Evolutionary conservation across 2,888 invertebrate species (phyloP), one percentile per base, ranked within the genome.

Genomic region (Leucoma salicis): DNA sequence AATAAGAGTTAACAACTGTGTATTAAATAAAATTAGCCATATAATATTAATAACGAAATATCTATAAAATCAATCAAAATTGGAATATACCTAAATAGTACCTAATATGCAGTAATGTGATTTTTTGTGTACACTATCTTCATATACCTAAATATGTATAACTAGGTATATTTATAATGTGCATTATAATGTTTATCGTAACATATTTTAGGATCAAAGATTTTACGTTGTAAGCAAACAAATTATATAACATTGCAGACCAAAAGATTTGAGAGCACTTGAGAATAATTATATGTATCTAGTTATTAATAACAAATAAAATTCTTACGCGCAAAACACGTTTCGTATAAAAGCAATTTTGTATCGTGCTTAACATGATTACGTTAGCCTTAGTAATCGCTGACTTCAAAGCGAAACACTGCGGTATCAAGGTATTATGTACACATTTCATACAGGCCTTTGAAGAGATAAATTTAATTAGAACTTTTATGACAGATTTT

Each of bases 401-500:
- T 24, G 35, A 42, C 40, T 47, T 49, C 39, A 49, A 53, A 53
- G 41, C 14, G 38, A 32, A 42, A 34, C 16, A 38, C 34, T 18
- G 35, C n/a, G 27, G 27, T 27, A 38, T 28, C 12, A 39, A 33
- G 32, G 24, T 15, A 14, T 7, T 29, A 29, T 21, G 31, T 31
- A 21, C 21, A 21, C 21, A 21, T 6, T 21, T 21, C 33, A 32
- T 29, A 32, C 33, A 42, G 29, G 38, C 34, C 41, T 55, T 40
- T 28, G 35, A 33, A 35, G 29, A 36, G 44, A 45, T 13, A 47
- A 47, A 56, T 53, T 53, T 54, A 32, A 57, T 58, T 54, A 58
- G 42, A 21, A 21, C 6, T 21, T 21, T n/a, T n/a, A n/a, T n/a
- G n/a, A n/a, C 39, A 51, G 43, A 36, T 27, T 29, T 46, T 47